Evolutionary conservation across 2,888 invertebrate genomes (phyloP), one percentile per base, ranked within the genome.

Genomic region (Ormia ochracea): DNA sequence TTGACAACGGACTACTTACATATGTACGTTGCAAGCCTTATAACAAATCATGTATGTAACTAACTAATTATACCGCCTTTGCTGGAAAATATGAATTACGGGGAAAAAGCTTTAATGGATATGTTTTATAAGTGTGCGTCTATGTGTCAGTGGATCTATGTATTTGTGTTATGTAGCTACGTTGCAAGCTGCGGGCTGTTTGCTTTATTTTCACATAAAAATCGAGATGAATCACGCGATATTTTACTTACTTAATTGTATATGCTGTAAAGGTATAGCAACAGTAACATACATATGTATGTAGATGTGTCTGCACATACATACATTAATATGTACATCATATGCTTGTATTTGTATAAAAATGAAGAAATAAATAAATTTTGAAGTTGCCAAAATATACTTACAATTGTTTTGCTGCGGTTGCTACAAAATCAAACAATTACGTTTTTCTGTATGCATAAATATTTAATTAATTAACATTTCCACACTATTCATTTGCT

Each of bases 211-310:
- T 54, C 48, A 2, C 65, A 58, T 54, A 50, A 52, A 59, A 65
- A 69, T 50, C 59, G 68, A 78, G 74, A 78, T 82, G 74, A 82
- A 80, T 82, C 78, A 82, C 74, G 80, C 80, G 75, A 80, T 80
- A 59, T 74, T 72, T 75, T 52, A 74, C 36, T 74, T 52, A 65
- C 31, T 75, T 52, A 59, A 65, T 54, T 45, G 21, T 45, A 19
- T 82, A 85, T 97, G 54, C 95, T 97, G 97, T 0, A 0, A 95
- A 86, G 90, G 96, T 90, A 93, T 97, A 4, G 92, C 93, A 3
- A 86, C 90, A 33, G 93, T 94, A 80, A 97, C 97, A 50, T 28
- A 50, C 1, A 3, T 26, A 28, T n/a, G n/a, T n/a, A n/a, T n/a
- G n/a, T n/a, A n/a, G n/a, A n/a, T n/a, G n/a, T n/a, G n/a, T n/a